Percentiles rank a stretch among this genome's conserved stretches.
phyloP scores from a whole-genome alignment of 2,113 vertebrate species.

The Poecile atricapillus region DNA sequence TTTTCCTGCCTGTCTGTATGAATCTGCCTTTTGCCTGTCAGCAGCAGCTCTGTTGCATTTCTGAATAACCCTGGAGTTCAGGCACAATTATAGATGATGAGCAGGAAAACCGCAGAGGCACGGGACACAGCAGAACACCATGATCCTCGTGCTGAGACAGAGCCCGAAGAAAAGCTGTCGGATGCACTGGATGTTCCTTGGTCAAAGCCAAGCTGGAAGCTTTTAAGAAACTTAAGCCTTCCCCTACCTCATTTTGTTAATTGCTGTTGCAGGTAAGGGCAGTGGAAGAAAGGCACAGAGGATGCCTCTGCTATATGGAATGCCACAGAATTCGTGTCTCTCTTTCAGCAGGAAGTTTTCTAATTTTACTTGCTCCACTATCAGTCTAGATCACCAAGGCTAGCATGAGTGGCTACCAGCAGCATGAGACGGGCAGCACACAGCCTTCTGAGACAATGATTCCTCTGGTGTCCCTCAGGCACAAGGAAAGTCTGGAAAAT shows the following conservation, averaged over 20 bases:
- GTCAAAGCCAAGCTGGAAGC: not conserved
- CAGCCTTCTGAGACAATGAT: fast-evolving
- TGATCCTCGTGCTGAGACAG: fast-evolving
- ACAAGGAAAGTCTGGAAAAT: not conserved
- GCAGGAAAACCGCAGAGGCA: not conserved
- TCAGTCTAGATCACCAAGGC: not conserved
- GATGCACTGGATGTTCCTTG: not conserved
- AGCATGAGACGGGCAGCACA: not conserved
- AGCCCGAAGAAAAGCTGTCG: not conserved
- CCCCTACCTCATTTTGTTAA: not conserved
- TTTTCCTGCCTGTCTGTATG: not conserved
- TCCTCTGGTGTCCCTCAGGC: not conserved
- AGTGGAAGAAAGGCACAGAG: not conserved
- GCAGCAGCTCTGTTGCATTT: not conserved
- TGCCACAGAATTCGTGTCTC: not conserved
- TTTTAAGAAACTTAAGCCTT: not conserved
- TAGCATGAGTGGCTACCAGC: fast-evolving
- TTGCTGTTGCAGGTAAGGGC: not conserved
- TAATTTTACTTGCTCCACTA: not conserved
- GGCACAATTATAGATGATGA: not conserved
- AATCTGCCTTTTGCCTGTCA: not conserved
- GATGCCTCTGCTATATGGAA: not conserved
- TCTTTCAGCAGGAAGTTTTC: not conserved
- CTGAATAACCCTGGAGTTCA: not conserved
- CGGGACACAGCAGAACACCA: fast-evolving